Evolutionary conservation across 2,113 vertebrate genomes (phyloP).

Genomic region (Heloderma charlesbogerti): DNA sequence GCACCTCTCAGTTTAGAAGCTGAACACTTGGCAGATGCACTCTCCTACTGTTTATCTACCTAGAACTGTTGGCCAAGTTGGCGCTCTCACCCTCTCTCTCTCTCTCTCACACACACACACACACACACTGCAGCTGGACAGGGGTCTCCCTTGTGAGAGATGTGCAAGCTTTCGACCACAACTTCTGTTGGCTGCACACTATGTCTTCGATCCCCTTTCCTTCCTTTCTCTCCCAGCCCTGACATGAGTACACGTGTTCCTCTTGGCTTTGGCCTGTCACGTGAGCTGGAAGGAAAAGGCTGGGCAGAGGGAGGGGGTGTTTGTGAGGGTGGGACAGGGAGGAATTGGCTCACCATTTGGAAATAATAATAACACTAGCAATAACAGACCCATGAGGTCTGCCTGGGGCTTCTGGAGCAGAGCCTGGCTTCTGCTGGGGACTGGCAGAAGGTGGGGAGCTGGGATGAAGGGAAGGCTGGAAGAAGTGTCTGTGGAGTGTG

Average conservation of each 20-base stretch:
- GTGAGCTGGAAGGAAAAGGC: conserved; percentile 6
- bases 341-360: background rate
- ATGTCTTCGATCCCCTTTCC: background rate
- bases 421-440: background rate
- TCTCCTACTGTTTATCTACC: background rate
- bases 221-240: conserved; percentile 7
- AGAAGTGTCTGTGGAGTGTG: too few species aligned
- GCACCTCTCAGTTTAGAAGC: background rate
- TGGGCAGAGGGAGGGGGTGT: background rate
- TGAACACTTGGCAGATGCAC: background rate
- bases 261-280: background rate
- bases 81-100: too few species aligned
- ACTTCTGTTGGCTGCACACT: background rate
- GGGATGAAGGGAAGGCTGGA: background rate
- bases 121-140: background rate
- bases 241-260: background rate
- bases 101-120: too few species aligned
- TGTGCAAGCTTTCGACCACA: background rate
- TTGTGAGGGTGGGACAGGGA: background rate
- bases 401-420: background rate
- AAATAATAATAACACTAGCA: background rate
- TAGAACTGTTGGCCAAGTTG: background rate
- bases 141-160: background rate
- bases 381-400: background rate
- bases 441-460: background rate